These are phyloP conservation scores for Gymnorhina tibicen DNA, from an alignment of 2,113 vertebrate genomes.

Conservation along the genomic window DNA sequence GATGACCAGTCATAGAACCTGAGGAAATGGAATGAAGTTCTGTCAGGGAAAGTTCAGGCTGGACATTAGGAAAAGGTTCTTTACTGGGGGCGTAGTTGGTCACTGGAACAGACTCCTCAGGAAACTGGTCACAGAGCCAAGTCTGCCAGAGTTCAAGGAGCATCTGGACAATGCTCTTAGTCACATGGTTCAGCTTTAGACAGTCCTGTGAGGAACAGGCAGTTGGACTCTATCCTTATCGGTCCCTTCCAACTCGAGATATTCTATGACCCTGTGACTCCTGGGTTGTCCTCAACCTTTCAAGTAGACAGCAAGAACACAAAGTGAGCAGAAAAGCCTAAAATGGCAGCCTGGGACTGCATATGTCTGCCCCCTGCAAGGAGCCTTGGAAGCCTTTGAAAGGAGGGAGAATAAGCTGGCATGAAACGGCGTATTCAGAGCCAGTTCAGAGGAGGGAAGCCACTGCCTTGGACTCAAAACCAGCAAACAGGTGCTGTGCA, in stretches of 20 bases:
- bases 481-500: not conserved
- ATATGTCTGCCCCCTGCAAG: conserved; percentile 28
- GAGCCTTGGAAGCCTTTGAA: not conserved
- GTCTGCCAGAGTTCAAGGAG: not conserved
- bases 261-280: not conserved
- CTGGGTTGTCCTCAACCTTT: not conserved
- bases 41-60: not conserved
- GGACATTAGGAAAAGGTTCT: not conserved
- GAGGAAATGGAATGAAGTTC: not conserved
- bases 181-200: not conserved
- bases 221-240: not conserved
- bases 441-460: conserved; percentile 12
- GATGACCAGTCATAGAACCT: not conserved
- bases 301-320: not conserved
- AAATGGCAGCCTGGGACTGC: conserved; percentile 35
- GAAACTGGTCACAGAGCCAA: not conserved
- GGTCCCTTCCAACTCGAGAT: not conserved
- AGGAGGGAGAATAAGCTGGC: conserved; percentile 33
- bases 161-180: not conserved
- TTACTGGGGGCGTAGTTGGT: not conserved
- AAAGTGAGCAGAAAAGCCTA: conserved; percentile 21
- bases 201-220: not conserved
- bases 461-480: not conserved
- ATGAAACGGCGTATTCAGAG: rapidly evolving
- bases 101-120: not conserved